Evolutionary conservation across 2,888 invertebrate genomes (phyloP).

Genomic region (Ommatoiulus sabulosus): DNA sequence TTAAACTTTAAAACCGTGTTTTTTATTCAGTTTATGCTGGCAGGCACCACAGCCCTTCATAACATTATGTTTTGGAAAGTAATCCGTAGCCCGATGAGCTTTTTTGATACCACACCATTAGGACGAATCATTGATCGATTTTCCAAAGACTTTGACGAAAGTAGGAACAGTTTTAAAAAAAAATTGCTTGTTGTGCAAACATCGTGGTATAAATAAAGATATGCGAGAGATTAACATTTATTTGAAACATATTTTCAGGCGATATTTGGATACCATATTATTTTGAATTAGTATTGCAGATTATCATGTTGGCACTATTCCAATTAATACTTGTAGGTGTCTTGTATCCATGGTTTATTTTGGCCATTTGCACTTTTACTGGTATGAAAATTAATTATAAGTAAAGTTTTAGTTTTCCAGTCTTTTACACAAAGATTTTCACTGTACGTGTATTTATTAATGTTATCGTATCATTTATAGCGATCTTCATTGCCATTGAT

Average conservation of each 20-base stretch:
- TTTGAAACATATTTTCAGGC: slow-evolving; percentile 63
- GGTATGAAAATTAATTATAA: slow-evolving; percentile 53
- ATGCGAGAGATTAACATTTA: too few species aligned
- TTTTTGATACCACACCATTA: slow-evolving; percentile 69
- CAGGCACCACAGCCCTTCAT: slow-evolving; percentile 50
- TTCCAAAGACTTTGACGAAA: slow-evolving; percentile 70
- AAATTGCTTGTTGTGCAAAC: too few species aligned
- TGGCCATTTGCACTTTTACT: slow-evolving; percentile 50
- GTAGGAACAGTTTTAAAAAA: slow-evolving; percentile 63
- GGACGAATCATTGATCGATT: slow-evolving; percentile 69
- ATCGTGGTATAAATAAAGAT: too few species aligned
- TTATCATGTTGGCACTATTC: slow-evolving; percentile 77
- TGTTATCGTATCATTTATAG: background rate
- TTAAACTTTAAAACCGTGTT: background rate
- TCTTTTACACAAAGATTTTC: background rate
- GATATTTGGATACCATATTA: slow-evolving; percentile 71
- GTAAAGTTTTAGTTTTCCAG: too few species aligned
- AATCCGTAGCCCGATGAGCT: slow-evolving; percentile 62
- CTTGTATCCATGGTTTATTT: slow-evolving; percentile 68
- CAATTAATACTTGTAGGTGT: slow-evolving; percentile 85
- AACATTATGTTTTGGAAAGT: slow-evolving; percentile 54
- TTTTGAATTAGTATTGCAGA: slow-evolving; percentile 71
- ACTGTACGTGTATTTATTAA: too few species aligned
- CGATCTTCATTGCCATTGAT: slow-evolving; percentile 51
- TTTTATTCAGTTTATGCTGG: slow-evolving; percentile 44